Base-by-base conservation (phyloP, 1,140 invertebrate species). In the Hestina assimilis region DNA sequence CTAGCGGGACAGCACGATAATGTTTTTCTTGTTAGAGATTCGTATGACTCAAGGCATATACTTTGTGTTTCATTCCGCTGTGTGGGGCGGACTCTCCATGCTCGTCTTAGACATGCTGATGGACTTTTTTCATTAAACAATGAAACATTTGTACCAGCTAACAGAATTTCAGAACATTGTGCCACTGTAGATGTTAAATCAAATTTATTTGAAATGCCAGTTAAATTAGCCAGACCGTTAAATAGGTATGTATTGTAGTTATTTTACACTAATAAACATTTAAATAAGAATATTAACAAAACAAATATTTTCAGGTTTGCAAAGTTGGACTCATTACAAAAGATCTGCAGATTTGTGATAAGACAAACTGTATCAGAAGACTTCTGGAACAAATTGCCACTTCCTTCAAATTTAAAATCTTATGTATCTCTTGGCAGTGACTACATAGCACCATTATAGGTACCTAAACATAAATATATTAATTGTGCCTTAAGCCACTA, bases 261-360 rank as follows among this genome's bases (percentile, higher is more conserved):
- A 7, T n/a, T 6, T 19, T 26, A 14, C 20, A 28, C 40, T 15
- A n/a, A 31, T 19, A 24, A 26, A 12, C 11, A 14, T 15, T 7
- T 8, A 3, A 24, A 12, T 19, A 7, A 12, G 3, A 21, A 40
- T 20, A 15, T 43, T 29, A 31, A 15, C 1, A 29, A 6, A 15
- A 3, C 40, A 19, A 11, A 15, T 45, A 2, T 55, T 83, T 85
- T 59, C 75, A 88, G 85, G 60, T 88, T 88, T 79, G 83, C 85
- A 50, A 85, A 70, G 71, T 59, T 88, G 68, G 83, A 83, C 55
- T 86, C 85, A 6, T 66, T 88, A 66, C 83, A 88, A 75, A 83
- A 84, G 72, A 83, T 86, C 59, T 88, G 85, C 68, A 81, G 85
- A 72, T 88, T 88, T 77, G 82, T 88, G 1, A 83, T 88, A 48